Conservation (phyloP, 2,797 vertebrate genomes). For the Galaxias olidus region DNA sequence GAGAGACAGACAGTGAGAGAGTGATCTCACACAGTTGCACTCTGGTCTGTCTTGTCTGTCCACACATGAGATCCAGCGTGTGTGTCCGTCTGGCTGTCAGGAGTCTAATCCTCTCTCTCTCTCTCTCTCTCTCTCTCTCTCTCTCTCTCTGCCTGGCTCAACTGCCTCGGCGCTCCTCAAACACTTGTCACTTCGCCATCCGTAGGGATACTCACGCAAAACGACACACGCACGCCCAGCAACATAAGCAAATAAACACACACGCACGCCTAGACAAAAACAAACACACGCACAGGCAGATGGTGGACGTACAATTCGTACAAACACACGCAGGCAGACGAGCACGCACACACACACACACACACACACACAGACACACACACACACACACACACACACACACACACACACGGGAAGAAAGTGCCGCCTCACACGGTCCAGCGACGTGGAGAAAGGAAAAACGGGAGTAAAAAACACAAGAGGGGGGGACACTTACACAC, state of each 20-base stretch:
- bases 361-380: conserved; percentile 14
- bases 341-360: conserved; percentile 4
- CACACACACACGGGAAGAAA: conserved; percentile 15
- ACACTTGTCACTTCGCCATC: too few species aligned
- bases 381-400: conserved; percentile 8
- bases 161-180: not conserved
- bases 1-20: not conserved
- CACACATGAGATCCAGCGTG: too few species aligned
- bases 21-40: too few species aligned
- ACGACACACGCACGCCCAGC: not conserved
- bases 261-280: not conserved
- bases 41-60: too few species aligned
- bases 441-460: not conserved
- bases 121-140: not conserved
- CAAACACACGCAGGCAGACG: conserved; percentile 5
- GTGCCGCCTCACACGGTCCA: conserved; percentile 6
- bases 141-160: not conserved
- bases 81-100: too few species aligned
- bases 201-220: too few species aligned
- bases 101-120: not conserved
- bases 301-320: not conserved
- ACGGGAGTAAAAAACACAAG: conserved; percentile 25
- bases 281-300: not conserved
- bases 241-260: conserved; percentile 5
- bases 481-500: conserved; percentile 68